Evolutionary conservation across 2,888 invertebrate genomes (phyloP).

Genomic region (Polydrusus cervinus): DNA sequence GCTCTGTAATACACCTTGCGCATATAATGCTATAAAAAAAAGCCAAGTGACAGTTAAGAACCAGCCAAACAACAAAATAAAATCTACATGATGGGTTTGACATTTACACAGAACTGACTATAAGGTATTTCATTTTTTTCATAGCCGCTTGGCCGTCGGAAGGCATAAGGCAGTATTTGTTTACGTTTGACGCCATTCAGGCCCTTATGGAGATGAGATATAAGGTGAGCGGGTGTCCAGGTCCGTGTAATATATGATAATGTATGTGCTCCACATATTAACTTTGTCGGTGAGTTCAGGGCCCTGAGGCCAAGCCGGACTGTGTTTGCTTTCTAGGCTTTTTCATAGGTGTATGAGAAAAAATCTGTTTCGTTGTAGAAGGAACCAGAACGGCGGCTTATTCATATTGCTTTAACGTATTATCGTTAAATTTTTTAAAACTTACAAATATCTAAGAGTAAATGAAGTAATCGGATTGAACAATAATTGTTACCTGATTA

Average conservation of each 20-base stretch:
- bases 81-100: conserved; percentile 67
- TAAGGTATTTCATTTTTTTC: conserved; percentile 61
- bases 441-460: too few relatives aligned
- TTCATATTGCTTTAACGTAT: too few relatives aligned
- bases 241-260: conserved; percentile 69
- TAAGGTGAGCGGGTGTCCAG: conserved; percentile 58
- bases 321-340: conserved; percentile 18
- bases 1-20: conserved; percentile 37
- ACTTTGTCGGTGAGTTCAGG: conserved; percentile 69
- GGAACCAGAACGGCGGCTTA: too few relatives aligned
- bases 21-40: conserved; percentile 42
- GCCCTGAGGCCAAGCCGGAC: conserved; percentile 53
- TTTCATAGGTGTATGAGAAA: conserved; percentile 3
- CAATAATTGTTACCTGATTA: too few relatives aligned
- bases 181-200: conserved; percentile 58
- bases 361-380: too few relatives aligned
- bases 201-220: conserved; percentile 58
- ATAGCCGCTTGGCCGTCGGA: conserved; percentile 39
- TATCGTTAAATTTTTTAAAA: too few relatives aligned
- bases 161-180: conserved; percentile 58
- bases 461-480: too few relatives aligned
- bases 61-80: conserved; percentile 64
- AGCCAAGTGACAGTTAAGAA: conserved; percentile 56
- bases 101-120: conserved; percentile 63
- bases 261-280: conserved; percentile 71